Evolutionary conservation across 2,113 vertebrate genomes (phyloP), one percentile per base, ranked within the genome.

Genomic region (Mustela nigripes): DNA sequence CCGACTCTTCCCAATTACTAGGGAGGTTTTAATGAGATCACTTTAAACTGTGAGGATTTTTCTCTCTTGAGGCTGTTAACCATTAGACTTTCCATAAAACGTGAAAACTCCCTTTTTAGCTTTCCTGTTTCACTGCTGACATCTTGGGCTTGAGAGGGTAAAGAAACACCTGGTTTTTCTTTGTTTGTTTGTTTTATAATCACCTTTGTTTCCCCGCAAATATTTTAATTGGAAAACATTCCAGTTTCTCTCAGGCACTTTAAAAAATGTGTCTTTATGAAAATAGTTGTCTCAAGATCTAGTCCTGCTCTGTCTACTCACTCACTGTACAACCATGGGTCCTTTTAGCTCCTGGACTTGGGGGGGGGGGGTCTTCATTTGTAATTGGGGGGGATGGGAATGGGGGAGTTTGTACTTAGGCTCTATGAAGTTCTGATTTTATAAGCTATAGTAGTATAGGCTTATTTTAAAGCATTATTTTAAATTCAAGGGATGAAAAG

Each of bases 31-130:
- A 97, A 97, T 31, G 24, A 93, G 86, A 93, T 87, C 85, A 95
- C 92, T 94, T 95, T 96, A 89, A 97, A 96, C 85, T 81, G 79
- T 95, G 93, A 97, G 36, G 53, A 50, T 74, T 95, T 95, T 94
- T 91, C 81, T 95, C 71, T 56, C 82, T 63, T 60, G 71, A 98
- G 73, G 89, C 22, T 73, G 19, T 95, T 88, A 33, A 78, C 50
- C 19, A n/a, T 95, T 86, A 88, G 8, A 82, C 7, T 60, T 15
- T 56, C 7, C 10, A 24, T 92, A 97, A 87, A 94, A 96, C 67
- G 42, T 86, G 21, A 95, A 96, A 96, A 80, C 19, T 45, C 39
- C 33, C 62, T 67, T 94, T 94, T 85, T 79, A 58, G 31, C 11
- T 22, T 7, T 74, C 39, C 5, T 69, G 26, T 26, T 69, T 48